phyloP scores from a whole-genome alignment of 2,888 invertebrate genomes.

The Dynastes tityus region DNA sequence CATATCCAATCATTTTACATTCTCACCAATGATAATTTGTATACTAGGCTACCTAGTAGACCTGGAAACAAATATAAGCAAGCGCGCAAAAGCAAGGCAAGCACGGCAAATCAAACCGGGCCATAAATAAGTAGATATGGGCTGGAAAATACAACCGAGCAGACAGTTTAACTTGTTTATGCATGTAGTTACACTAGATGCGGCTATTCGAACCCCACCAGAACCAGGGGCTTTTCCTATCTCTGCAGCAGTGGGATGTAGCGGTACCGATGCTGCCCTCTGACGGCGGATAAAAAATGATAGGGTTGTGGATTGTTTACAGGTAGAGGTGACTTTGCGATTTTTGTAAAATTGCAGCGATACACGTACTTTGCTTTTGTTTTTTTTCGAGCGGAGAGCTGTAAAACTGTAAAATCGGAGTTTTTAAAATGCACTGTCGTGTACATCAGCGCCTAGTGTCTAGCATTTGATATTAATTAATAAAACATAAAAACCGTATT shows the following conservation, averaged over 20 bases:
- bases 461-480: no score
- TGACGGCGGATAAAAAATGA: constrained; percentile 24
- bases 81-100: constrained; percentile 10
- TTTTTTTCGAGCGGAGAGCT: background rate
- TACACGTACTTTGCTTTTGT: background rate
- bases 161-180: constrained; percentile 66
- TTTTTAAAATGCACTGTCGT: background rate
- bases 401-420: constrained; percentile 2
- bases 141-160: constrained; percentile 64
- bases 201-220: constrained; percentile 21
- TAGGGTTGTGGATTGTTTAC: constrained; percentile 28
- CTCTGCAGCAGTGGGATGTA: background rate
- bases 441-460: no score
- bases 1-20: constrained; percentile 32
- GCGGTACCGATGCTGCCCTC: constrained; percentile 9
- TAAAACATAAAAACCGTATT: no score
- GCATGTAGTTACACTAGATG: constrained; percentile 62
- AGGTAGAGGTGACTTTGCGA: constrained; percentile 37
- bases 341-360: constrained; percentile 26
- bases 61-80: constrained; percentile 7
- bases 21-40: constrained; percentile 32
- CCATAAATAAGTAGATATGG: constrained; percentile 66
- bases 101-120: constrained; percentile 62
- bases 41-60: constrained; percentile 14
- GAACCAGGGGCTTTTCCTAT: background rate